Evolutionary conservation across 2,113 vertebrate species (phyloP), one percentile per base, ranked within the genome.

Genomic region (Sapajus apella): DNA sequence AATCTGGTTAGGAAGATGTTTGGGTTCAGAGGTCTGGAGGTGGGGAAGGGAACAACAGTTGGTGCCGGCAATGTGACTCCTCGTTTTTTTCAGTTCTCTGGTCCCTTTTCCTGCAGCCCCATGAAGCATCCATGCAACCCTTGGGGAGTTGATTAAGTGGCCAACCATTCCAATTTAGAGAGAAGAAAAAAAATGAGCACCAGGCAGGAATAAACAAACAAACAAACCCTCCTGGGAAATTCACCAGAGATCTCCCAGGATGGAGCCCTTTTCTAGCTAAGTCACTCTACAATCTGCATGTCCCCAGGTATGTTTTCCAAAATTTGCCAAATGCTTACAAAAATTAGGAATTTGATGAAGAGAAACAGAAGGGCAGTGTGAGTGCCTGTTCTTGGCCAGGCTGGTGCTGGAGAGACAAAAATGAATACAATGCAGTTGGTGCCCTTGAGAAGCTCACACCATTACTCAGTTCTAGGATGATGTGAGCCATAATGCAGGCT

Each of bases 71-170:
- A 13, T n/a, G 43, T 30, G 52, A n/a, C 27, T 58, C 64, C 9
- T 92, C 8, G 18, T 72, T 86, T 56, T 64, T 72, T 12, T 40
- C 8, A 35, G 2, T 8, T 83, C 64, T 1, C 7, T 0, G 6
- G 56, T 27, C 16, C 9, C 55, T 93, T 91, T 84, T 58, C 72
- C n/a, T 12, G 17, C 23, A 75, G 77, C 64, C 14, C 9, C 20
- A 0, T 4, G 4, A 37, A 85, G 56, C 64, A 4, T 17, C 6
- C 12, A 14, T 2, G 16, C 32, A 30, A 30, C n/a, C 66, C 40
- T 90, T 1, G 0, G 68, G 27, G 55, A 10, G 6, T 0, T 16
- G 6, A 32, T 6, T 11, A 37, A 72, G 45, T 43, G 45, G 40
- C 23, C 80, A 52, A 27, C 13, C 61, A 91, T 68, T 55, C 37